phyloP scores from a whole-genome alignment of 2,113 vertebrate species.

The Sebastes fasciatus region DNA sequence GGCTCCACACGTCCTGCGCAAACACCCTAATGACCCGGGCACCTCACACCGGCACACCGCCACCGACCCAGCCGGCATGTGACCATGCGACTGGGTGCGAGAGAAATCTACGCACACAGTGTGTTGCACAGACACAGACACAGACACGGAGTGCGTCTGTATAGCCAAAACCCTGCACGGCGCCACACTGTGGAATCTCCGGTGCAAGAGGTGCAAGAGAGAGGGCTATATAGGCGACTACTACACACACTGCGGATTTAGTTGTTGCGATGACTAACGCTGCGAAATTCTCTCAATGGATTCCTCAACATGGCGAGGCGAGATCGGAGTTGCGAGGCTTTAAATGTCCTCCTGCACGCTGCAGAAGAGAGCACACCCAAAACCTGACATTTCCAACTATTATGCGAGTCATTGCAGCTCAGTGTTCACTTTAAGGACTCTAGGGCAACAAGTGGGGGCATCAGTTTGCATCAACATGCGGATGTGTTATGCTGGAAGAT shows the following conservation, averaged over 20 bases:
- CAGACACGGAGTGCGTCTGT: conserved; percentile 49
- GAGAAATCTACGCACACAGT: conserved; percentile 45
- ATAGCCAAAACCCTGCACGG: conserved; percentile 56
- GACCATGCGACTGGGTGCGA: conserved; percentile 51
- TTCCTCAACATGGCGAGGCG: conserved; percentile 51
- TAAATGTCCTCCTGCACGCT: conserved; percentile 41
- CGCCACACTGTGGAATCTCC: conserved; percentile 58
- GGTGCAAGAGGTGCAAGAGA: conserved; percentile 62
- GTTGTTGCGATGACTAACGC: conserved; percentile 83
- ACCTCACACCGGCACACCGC: conserved; percentile 53
- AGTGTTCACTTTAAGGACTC: conserved; percentile 20
- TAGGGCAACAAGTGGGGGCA: conserved; percentile 66
- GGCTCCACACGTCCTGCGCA: conserved; percentile 80
- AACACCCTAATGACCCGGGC: conserved; percentile 78
- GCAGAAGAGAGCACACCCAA: conserved; percentile 35
- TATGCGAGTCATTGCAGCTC: conserved; percentile 52
- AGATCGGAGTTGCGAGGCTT: conserved; percentile 45
- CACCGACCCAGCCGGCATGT: conserved; percentile 65
- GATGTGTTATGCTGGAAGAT: conserved; percentile 7
- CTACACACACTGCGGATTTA: conserved; percentile 77
- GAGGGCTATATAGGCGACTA: conserved; percentile 64
- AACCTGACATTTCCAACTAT: conserved; percentile 11
- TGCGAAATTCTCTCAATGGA: conserved; percentile 81
- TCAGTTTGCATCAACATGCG: conserved; percentile 25
- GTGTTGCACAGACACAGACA: conserved; percentile 38